phyloP scores from a whole-genome alignment of 1,140 invertebrate species.

The Drosophila arizonae region DNA sequence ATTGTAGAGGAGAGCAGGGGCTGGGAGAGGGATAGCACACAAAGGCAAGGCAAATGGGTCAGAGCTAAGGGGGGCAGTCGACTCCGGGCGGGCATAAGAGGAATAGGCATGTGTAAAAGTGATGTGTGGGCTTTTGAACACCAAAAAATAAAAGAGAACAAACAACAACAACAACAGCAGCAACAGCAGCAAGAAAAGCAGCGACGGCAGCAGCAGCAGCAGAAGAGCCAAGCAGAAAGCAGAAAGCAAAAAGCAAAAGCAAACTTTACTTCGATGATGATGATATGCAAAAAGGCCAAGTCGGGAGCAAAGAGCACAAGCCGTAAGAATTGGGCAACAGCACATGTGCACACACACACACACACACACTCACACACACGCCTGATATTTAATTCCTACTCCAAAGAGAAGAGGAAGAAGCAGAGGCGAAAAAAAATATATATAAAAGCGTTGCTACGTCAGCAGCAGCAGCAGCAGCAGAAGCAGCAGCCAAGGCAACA shows the following conservation, averaged over 20 bases:
- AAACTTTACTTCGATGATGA: slow-evolving; percentile 74
- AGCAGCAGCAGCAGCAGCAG: slow-evolving; percentile 55
- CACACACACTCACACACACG: slow-evolving; percentile 24
- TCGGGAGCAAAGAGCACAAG: slow-evolving; percentile 38
- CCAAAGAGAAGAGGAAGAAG: slow-evolving; percentile 47
- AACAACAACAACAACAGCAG: slow-evolving; percentile 49
- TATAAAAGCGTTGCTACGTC: slow-evolving; percentile 65
- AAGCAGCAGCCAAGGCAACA: slow-evolving; percentile 51
- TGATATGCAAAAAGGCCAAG: slow-evolving; percentile 73
- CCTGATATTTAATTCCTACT: slow-evolving; percentile 78
- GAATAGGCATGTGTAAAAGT: slow-evolving; percentile 55
- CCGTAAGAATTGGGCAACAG: slow-evolving; percentile 25
- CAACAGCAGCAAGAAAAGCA: slow-evolving; percentile 6
- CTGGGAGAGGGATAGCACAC: background rate
- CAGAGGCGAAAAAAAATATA: slow-evolving; percentile 13
- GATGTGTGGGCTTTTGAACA: slow-evolving; percentile 78
- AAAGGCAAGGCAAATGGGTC: slow-evolving; percentile 30
- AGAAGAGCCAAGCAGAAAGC: slow-evolving; percentile 48
- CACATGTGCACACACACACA: slow-evolving; percentile 50
- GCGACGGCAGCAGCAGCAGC: slow-evolving; percentile 2
- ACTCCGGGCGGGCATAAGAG: slow-evolving; percentile 15
- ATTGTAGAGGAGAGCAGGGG: background rate
- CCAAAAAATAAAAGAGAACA: slow-evolving; percentile 62
- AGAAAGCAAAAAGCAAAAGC: slow-evolving; percentile 72
- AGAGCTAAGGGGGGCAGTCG: slow-evolving; percentile 8